Base-by-base conservation (phyloP, 2,797 vertebrate genomes). In the Myotis myotis region DNA sequence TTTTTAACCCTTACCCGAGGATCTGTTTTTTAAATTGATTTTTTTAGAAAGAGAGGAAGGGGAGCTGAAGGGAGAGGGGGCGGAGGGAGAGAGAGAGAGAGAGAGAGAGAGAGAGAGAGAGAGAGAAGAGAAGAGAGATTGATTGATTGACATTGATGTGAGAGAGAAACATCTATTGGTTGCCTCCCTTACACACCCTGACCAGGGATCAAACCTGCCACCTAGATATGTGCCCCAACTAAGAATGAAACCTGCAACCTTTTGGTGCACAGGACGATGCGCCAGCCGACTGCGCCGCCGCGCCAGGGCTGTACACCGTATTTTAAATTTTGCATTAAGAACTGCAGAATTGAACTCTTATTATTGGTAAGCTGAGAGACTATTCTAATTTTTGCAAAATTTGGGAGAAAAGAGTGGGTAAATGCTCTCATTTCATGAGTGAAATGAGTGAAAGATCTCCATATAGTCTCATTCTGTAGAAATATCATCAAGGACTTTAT, bases 401-500 rank as follows among this genome's bases (percentile, higher is more conserved):
- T 93, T 96, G 90, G 88, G 96, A 76, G 96, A 66, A 75, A 92
- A 83, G 95, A 97, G 57, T 33, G 6, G 8, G 47, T 93, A 89
- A 95, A 95, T 92, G 80, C 87, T 91, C 68, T 92, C 93, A 89
- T 93, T 95, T 97, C 96, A 93, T 36, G 53, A 17, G 53, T 76
- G 95, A 97, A 96, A 93, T 36, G 53, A 17, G 53, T 76, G 95
- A 97, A 96, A 91, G 87, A 83, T 95, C 85, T 91, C 49, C 47
- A 8, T 25, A 30, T 49, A 60, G 1, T 57, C 79, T 96, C 90
- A 97, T 95, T 97, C 93, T 97, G n/a, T 55, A 96, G 98, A 96
- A 97, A 74, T 97, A 96, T 90, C 96, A 97, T 83, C 89, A 75
- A 87, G 95, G 97, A 97, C 97, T 98, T 97, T 97, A 97, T 96